Base-by-base conservation (phyloP, 2,113 vertebrate genomes). In the Cinclus mexicanus region DNA sequence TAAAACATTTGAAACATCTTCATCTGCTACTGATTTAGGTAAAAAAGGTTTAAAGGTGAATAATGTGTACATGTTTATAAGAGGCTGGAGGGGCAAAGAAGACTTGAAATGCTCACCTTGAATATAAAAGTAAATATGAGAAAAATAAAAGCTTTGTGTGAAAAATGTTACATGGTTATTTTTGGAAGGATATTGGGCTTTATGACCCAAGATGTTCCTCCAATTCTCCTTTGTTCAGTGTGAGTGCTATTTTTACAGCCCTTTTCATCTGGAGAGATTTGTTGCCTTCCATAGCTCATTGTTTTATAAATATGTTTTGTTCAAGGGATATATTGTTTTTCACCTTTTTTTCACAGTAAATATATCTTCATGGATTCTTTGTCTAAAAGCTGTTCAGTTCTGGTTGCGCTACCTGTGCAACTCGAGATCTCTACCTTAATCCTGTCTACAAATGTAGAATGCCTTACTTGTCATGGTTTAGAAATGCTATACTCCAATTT, bases 241-340 rank as follows among this genome's bases (percentile, higher is more conserved):
- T 68, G 84, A 92, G 39, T 75, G 41, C 55, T 71, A 5, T 80
- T 94, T 93, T 77, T 81, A 55, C 31, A 83, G 21, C 59, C 9
- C 39, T 82, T 90, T 84, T 84, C n/a, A 74, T 79, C 41, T 79
- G 67, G n/a, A 94, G n/a, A 79, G n/a, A 57, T 79, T 89, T 90
- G 56, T 83, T 82, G 46, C 78, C 57, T 89, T 85, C 31, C 41
- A 7, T 63, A 82, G 31, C 37, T 80, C 31, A 47, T 94, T 89
- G 47, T 82, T 91, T 84, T 44, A 59, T 86, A 70, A 65, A 3
- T 64, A 53, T 35, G 39, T 56, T 80, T 83, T 89, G 33, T 78
- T 91, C 42, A 50, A 82, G 56, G 26, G 70, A 59, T 61, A n/a
- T 78, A 49, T 79, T 89, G 26, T 57, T 78, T 90, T 93, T 84